Conservation (phyloP, 2,113 vertebrate species). For the Cnemophilus loriae region DNA sequence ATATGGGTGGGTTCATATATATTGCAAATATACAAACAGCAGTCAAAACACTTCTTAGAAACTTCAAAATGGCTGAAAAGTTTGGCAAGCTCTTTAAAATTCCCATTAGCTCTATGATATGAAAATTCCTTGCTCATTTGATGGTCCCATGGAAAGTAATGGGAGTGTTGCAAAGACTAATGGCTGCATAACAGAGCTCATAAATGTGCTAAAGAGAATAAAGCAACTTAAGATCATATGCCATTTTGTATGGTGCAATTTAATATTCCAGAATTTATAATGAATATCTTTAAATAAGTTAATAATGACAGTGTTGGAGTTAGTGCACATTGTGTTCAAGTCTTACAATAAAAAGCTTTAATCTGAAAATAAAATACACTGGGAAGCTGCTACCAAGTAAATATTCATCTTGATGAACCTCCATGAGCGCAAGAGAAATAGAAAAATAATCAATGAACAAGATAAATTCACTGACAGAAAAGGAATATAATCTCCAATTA, state of each 20-base stretch:
- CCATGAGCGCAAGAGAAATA: background rate
- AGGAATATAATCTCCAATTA: constrained; percentile 11
- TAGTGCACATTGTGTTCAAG: background rate
- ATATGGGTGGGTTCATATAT: background rate
- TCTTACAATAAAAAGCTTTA: background rate
- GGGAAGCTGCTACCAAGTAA: background rate
- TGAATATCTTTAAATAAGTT: background rate
- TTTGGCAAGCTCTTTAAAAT: background rate
- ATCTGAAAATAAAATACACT: constrained; percentile 22
- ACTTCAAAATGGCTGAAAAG: background rate
- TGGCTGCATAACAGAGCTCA: background rate
- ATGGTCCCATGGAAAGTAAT: background rate
- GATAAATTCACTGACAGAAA: background rate
- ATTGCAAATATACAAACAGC: background rate
- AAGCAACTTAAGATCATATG: background rate
- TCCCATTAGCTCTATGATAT: background rate
- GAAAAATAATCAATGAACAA: constrained; percentile 25
- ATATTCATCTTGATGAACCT: background rate
- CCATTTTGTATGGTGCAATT: background rate
- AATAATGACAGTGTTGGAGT: background rate
- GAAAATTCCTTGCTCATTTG: background rate
- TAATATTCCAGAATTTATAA: constrained; percentile 5
- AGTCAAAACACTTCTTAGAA: background rate
- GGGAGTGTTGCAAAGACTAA: background rate
- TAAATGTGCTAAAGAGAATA: background rate